phyloP scores from a whole-genome alignment of 2,797 vertebrate species.

The Aeoliscus strigatus region DNA sequence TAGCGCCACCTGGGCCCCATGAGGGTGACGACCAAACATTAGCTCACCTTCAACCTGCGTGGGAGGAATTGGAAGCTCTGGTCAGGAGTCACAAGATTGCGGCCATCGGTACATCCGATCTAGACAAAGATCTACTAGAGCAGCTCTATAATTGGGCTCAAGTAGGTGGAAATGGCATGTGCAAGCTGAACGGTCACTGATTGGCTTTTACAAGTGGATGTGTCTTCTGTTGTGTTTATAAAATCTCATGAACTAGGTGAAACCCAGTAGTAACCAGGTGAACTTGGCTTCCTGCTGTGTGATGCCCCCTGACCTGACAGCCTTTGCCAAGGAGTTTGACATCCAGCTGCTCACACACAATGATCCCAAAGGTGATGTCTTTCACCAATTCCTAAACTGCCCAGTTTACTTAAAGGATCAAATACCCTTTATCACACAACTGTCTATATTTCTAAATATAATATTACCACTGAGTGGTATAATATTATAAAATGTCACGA shows the following conservation, averaged over 20 bases:
- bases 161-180: constrained; percentile 68
- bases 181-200: no score
- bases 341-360: constrained; percentile 97
- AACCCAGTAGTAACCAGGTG: constrained; percentile 97
- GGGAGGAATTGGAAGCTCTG: constrained; percentile 89
- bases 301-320: constrained; percentile 98
- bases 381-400: no score
- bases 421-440: no score
- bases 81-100: constrained; percentile 85
- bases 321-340: constrained; percentile 94
- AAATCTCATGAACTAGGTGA: constrained; percentile 76
- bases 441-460: no score
- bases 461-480: no score
- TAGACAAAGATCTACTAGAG: constrained; percentile 92
- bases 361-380: constrained; percentile 96
- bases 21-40: constrained; percentile 81
- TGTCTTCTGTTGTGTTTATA: no score
- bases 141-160: constrained; percentile 95
- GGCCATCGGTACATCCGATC: constrained; percentile 93
- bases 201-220: no score
- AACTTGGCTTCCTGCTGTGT: constrained; percentile 98
- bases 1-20: constrained; percentile 81
- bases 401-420: no score
- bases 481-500: no score
- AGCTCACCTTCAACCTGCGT: constrained; percentile 88